Conservation (phyloP, 2,888 invertebrate genomes). For the Xanthia togata region DNA sequence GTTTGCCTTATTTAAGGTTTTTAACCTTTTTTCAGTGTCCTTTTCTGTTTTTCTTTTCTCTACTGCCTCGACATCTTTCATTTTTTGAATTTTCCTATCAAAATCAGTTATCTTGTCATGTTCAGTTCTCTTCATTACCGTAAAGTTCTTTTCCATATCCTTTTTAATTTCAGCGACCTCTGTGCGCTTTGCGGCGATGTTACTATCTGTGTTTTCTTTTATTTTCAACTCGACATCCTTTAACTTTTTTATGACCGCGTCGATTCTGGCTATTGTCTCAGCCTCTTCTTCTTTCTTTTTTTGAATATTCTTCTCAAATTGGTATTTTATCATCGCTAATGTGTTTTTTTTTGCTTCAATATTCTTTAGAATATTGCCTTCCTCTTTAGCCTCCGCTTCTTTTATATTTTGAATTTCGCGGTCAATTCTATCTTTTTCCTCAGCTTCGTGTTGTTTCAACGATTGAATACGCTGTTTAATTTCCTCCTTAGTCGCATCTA, state of each 20-base stretch:
- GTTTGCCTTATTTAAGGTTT: conserved; percentile 11
- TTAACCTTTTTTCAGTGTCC: conserved; percentile 22
- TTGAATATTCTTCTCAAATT: conserved; percentile 25
- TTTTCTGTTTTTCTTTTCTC: conserved; percentile 7
- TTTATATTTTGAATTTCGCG: conserved; percentile 15
- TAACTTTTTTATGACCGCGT: conserved; percentile 17
- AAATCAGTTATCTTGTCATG: not conserved
- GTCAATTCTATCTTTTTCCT: conserved; percentile 1
- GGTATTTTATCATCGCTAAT: conserved; percentile 9
- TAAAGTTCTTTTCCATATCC: not conserved
- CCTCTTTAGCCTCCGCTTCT: not conserved
- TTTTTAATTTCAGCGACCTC: not conserved
- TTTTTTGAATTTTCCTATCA: conserved; percentile 27
- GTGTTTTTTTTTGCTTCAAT: conserved; percentile 21
- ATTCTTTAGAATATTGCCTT: not conserved
- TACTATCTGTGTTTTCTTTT: conserved; percentile 1
- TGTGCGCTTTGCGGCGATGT: conserved; percentile 11
- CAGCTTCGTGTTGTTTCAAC: conserved; percentile 1
- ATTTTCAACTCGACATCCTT: conserved; percentile 2
- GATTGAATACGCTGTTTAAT: conserved; percentile 5
- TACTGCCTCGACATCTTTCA: conserved; percentile 5
- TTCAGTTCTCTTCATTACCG: not conserved
- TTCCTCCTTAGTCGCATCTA: conserved; percentile 1
- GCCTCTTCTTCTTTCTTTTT: conserved; percentile 4
- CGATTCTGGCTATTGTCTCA: conserved; percentile 1